Evolutionary conservation across 2,113 vertebrate genomes (phyloP).

Genomic region (Upupa epops): DNA sequence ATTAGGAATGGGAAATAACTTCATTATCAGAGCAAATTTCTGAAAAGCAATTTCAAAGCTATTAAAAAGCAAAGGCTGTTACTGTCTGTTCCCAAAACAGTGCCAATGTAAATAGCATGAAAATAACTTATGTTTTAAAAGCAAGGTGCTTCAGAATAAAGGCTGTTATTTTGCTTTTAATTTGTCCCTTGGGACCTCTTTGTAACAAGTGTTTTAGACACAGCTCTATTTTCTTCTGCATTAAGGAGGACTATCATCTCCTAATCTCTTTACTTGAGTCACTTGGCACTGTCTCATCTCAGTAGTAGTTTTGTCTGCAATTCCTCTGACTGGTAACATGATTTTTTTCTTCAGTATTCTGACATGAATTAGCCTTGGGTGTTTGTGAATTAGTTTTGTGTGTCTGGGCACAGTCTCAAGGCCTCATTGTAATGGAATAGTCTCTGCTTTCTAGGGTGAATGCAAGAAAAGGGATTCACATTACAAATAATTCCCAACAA

Average conservation of each 20-base stretch:
- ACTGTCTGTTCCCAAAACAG: constrained; percentile 33
- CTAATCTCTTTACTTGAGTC: not conserved
- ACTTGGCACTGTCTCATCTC: not conserved
- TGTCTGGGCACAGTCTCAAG: not conserved
- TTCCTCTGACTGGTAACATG: not conserved
- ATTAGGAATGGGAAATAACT: constrained; percentile 51
- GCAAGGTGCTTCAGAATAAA: constrained; percentile 51
- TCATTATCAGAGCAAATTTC: constrained; percentile 30
- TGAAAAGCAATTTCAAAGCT: constrained; percentile 51
- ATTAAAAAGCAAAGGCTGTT: constrained; percentile 50
- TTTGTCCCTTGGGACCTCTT: not conserved
- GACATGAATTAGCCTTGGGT: not conserved
- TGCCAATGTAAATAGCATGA: constrained; percentile 58
- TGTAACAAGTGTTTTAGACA: not conserved
- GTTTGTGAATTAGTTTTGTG: not conserved
- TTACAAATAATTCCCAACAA: not conserved
- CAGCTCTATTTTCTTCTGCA: not conserved
- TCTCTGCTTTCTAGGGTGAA: not conserved
- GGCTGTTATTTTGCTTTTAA: constrained; percentile 5
- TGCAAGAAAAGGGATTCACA: not conserved
- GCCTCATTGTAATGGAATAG: not conserved
- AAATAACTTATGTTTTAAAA: constrained; percentile 38
- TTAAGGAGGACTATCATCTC: not conserved
- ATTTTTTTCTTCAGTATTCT: not conserved
- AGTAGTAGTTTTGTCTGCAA: not conserved